Base-by-base conservation (phyloP, 2,888 invertebrate genomes). In the Lasioglossum oenotherae region DNA sequence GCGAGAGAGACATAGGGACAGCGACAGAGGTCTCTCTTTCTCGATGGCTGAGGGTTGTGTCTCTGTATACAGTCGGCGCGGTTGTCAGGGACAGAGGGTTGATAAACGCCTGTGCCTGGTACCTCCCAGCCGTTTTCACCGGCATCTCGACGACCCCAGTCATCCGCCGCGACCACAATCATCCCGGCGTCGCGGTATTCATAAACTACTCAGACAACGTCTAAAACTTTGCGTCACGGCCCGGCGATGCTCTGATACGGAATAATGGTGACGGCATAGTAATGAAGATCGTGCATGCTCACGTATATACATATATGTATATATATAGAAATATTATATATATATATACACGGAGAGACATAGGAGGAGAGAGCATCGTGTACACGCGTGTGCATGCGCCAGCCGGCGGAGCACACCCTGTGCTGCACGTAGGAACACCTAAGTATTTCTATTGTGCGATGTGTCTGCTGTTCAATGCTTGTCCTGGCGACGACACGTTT, bases 121-220 rank as follows among this genome's bases (percentile, higher is more conserved):
- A 78, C 75, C 46, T 23, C 60, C 72, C 84, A 19, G 6, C 60
- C 77, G 80, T 80, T 81, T 81, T 73, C 86, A 77, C 74, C 76
- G 57, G 78, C 82, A 67, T 86, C 86, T 79, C 82, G 73, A 78
- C 81, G 85, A 81, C 79, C 86, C 82, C 73, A 79, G 77, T 86
- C 75, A 81, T 81, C 84, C 82, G 67, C 81, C 75, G 64, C 86
- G 80, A 80, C 78, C 84, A 83, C 86, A 89, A 86, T 87, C 87
- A 86, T 87, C 86, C 76, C 84, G 64, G 78, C 83, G 80, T 88
- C 84, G 82, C 79, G 84, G 92, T 89, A 93, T 93, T 93, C 93
- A 93, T 91, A 93, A 93, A 93, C 93, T 92, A 92, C 90, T 91
- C 89, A 87, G 92, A 91, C 89, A 87, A 85, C 88, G 92, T 90